Conservation (phyloP, 30 jellyfish, hydroid and myxozoan species). For the Turritopsis rubra region DNA sequence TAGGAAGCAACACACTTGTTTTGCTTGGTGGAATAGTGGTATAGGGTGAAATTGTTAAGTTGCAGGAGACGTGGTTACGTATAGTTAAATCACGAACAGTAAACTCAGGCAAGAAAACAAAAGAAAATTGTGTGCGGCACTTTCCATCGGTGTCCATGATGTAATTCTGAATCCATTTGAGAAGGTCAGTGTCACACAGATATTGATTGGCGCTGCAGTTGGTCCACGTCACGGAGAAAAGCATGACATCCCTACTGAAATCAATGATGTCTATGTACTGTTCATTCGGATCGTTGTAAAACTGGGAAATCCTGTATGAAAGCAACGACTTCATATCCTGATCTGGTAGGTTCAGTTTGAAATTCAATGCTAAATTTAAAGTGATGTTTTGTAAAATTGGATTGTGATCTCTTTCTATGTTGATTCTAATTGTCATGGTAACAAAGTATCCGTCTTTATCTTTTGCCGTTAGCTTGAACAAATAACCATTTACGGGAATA, state of each 20-base stretch:
- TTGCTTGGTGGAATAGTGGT: conserved; percentile 1
- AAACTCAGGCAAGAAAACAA: conserved; percentile 13
- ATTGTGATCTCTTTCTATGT: not conserved
- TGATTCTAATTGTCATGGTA: not conserved
- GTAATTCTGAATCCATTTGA: not conserved
- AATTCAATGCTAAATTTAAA: not conserved
- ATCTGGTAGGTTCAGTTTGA: not conserved
- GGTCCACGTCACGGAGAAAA: not conserved
- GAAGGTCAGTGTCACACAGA: not conserved
- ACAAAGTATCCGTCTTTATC: not conserved
- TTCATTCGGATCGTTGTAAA: not conserved
- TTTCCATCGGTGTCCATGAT: conserved; percentile 17
- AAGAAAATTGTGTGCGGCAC: conserved; percentile 21
- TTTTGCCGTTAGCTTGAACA: not conserved
- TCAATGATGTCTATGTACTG: not conserved
- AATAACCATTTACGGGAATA: not conserved
- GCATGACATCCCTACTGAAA: not conserved
- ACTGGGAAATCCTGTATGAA: not conserved
- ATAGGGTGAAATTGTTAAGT: not conserved
- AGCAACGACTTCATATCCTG: not conserved
- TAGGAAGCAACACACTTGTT: not conserved
- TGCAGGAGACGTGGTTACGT: not conserved
- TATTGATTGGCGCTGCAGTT: not conserved
- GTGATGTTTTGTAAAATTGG: conserved; percentile 12
- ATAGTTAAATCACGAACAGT: conserved; percentile 3